Evolutionary conservation across 2,888 invertebrate genomes (phyloP).

Genomic region (Caenorhabditis sp.): DNA sequence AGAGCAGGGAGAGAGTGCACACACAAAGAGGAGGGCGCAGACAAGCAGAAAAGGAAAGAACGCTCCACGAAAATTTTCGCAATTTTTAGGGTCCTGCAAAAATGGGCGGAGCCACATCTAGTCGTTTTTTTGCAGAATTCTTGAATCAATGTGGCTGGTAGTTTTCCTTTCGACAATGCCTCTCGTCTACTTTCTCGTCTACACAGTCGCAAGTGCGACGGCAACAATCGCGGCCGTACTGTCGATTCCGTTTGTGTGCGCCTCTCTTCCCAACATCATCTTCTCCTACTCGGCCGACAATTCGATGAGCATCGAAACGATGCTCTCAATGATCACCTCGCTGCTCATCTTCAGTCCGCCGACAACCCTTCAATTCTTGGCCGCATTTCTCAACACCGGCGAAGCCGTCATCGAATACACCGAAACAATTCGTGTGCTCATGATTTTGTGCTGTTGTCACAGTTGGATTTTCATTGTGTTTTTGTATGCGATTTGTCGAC

Average conservation of each 20-base stretch:
- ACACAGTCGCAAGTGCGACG: slow-evolving; percentile 4
- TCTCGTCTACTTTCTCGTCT: slow-evolving; percentile 21
- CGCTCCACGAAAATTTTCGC: too few relatives aligned
- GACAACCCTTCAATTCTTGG: slow-evolving; percentile 26
- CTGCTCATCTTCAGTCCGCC: slow-evolving; percentile 19
- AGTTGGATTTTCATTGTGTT: slow-evolving; percentile 14
- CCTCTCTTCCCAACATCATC: slow-evolving; percentile 15
- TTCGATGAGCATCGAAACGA: slow-evolving; percentile 8
- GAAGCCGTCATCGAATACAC: slow-evolving; percentile 4
- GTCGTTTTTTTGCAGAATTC: not conserved
- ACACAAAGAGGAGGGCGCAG: too few relatives aligned
- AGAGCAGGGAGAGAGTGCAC: too few relatives aligned
- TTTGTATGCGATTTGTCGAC: slow-evolving; percentile 12
- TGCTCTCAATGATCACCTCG: slow-evolving; percentile 17
- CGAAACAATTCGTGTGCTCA: slow-evolving; percentile 6
- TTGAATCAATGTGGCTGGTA: slow-evolving; percentile 7
- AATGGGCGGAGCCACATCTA: too few relatives aligned
- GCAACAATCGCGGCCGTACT: slow-evolving; percentile 17
- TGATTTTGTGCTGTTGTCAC: slow-evolving; percentile 10
- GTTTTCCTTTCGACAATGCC: slow-evolving; percentile 17
- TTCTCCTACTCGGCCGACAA: slow-evolving; percentile 22
- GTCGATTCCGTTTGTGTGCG: slow-evolving; percentile 11
- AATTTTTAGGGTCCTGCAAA: too few relatives aligned
- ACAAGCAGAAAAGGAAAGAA: too few relatives aligned
- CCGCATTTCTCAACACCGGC: slow-evolving; percentile 18